Conservation (phyloP, 2,888 invertebrate species). For the Himalopsyche tibetana region DNA sequence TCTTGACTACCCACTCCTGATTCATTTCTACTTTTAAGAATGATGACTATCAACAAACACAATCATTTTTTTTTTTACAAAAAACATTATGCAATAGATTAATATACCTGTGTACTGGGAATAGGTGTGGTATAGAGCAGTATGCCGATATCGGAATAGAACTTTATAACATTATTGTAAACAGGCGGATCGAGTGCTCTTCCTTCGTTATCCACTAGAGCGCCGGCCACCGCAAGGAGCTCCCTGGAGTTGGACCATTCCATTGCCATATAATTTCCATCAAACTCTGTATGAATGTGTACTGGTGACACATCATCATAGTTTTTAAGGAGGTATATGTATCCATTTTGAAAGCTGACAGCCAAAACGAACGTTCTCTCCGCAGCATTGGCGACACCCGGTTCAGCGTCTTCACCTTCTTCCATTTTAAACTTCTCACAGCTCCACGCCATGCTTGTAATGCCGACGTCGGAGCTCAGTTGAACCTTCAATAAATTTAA, state of each 20-base stretch:
- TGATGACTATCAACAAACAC: no score
- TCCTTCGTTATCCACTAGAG: conserved; percentile 72
- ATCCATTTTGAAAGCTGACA: conserved; percentile 92
- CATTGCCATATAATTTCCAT: conserved; percentile 88
- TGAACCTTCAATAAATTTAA: conserved; percentile 77
- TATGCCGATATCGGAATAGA: conserved; percentile 91
- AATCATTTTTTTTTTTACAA: no score
- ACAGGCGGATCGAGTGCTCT: conserved; percentile 74
- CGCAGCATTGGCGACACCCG: conserved; percentile 77
- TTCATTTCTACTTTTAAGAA: no score
- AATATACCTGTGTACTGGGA: conserved; percentile 83
- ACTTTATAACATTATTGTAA: conserved; percentile 90
- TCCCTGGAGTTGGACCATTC: conserved; percentile 98
- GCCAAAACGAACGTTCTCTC: conserved; percentile 87
- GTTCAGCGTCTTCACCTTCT: conserved; percentile 87
- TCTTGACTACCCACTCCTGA: no score
- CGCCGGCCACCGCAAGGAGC: conserved; percentile 93
- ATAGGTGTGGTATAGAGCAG: conserved; percentile 88
- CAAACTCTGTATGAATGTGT: conserved; percentile 88
- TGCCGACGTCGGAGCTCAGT: conserved; percentile 89
- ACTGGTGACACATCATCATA: conserved; percentile 96
- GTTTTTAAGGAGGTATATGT: conserved; percentile 90
- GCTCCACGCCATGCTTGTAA: conserved; percentile 96
- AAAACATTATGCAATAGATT: neutral
- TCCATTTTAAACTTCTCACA: conserved; percentile 99